Base-by-base conservation (phyloP, 2,888 invertebrate species). In the Melinaea marsaeus region DNA sequence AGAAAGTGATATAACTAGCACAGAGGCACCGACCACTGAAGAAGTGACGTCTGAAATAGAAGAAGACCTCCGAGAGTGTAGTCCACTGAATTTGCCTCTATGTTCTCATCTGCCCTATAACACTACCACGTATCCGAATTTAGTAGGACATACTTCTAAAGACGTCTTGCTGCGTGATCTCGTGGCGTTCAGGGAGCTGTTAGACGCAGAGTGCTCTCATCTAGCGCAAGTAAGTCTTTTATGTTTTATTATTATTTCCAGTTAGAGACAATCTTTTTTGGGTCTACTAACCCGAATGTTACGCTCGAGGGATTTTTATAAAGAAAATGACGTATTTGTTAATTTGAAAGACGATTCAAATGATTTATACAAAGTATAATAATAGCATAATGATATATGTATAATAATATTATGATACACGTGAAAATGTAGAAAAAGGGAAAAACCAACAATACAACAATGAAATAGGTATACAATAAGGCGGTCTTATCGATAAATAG, bases 141-240 rank as follows among this genome's bases (percentile, higher is more conserved):
- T 95, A 13, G 91, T 95, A 62, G 94, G 94, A 0, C 95, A 96
- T 73, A 83, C 85, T 57, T 92, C 92, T 2, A 80, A 91, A 55
- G 92, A 93, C 35, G 94, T 95, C 54, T 93, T 97, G 54, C 74
- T 88, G 70, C 78, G 94, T 51, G 95, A 97, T 79, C 92, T 97
- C 32, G 96, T 97, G 57, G 92, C 95, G 0, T 97, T 95, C 79
- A 93, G 96, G 66, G 96, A 95, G 80, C 86, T 97, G n/a, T 94
- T 97, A 6, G 97, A 97, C 79, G 96, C 96, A 0, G 97, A 97
- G 84, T 98, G 98, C 81, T 97, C 96, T 75, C 92, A 95, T 69
- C 92, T 96, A 72, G 96, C 97, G 1, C 96, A 96, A 80, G 90
- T 90, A 75, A 72, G 66, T 63, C 51, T 46, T 47, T 61, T 57